Evolutionary conservation across 1,140 invertebrate species (phyloP), one percentile per base, ranked within the genome.

Genomic region (Gryllus bimaculatus): DNA sequence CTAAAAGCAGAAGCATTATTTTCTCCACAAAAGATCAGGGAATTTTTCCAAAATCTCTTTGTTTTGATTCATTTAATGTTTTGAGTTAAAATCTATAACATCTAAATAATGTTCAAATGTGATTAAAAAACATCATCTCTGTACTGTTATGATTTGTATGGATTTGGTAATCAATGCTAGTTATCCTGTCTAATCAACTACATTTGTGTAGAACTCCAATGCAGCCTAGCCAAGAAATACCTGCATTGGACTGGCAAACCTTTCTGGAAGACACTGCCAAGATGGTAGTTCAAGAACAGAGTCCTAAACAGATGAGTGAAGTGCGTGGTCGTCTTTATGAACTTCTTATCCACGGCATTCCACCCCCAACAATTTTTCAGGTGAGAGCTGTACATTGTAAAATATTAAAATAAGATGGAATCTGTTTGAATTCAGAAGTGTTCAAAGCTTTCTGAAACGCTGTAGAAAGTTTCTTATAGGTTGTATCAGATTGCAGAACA

Each of bases 291-390:
- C 87, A 92, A 21, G 94, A 99, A 84, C 97, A 99, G 85, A 94
- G 90, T 81, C 94, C 96, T 0, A 91, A 92, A 79, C 93, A 93
- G 84, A 85, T 99, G 76, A 86, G 95, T 49, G 93, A 96, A 85
- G 92, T 98, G 2, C 88, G 98, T 74, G 92, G 91, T 73, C 90
- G 95, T 82, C 87, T 99, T 5, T 99, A 99, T 87, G 97, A 99
- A 84, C 86, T 99, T 15, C 87, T 99, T 6, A 93, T 92, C 18
- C 97, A 99, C 86, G 95, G 95, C 15, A 97, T 99, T 82, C 98
- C 98, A 0, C 89, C 94, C 2, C 95, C 98, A 85, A 87, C 98
- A 21, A 98, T 99, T 81, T 98, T 99, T 85, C 93, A 92, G 85
- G 90, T 90, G 83, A 84, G 47, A 39, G 2, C 12, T 78, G 12